Percentiles rank a stretch among this genome's conserved stretches.
phyloP scores from a whole-genome alignment of 2,797 vertebrate species.

The Emys orbicularis region DNA sequence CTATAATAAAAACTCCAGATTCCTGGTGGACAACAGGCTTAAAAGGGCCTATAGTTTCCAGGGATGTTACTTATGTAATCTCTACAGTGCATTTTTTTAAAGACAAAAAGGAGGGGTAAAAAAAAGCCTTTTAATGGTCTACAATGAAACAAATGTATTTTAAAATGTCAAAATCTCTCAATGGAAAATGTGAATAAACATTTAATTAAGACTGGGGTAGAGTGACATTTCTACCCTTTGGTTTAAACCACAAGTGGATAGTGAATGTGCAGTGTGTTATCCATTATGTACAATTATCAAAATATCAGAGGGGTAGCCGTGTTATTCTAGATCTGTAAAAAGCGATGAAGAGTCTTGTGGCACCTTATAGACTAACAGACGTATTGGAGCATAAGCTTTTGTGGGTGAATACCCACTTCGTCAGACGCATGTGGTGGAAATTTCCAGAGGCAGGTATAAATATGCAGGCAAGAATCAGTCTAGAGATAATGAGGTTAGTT shows the following conservation, averaged over 20 bases:
- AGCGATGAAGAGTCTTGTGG: too few relatives aligned
- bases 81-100: background rate
- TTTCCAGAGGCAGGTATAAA: too few relatives aligned
- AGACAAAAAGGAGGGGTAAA: rapidly evolving
- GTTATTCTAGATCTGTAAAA: too few relatives aligned
- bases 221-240: background rate
- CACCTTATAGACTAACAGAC: too few relatives aligned
- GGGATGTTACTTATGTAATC: background rate
- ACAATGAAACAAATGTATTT: background rate
- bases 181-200: background rate
- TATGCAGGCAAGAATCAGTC: too few relatives aligned
- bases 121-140: background rate
- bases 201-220: background rate
- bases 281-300: too few relatives aligned
- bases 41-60: background rate
- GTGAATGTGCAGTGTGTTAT: rapidly evolving
- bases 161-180: constrained; percentile 2
- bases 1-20: background rate
- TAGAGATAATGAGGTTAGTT: too few relatives aligned
- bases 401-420: too few relatives aligned
- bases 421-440: too few relatives aligned
- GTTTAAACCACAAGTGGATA: background rate
- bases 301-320: too few relatives aligned
- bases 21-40: background rate
- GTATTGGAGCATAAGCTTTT: too few relatives aligned